Evolutionary conservation across 2,113 vertebrate species (phyloP).

Genomic region (Thamnophis sirtalis): DNA sequence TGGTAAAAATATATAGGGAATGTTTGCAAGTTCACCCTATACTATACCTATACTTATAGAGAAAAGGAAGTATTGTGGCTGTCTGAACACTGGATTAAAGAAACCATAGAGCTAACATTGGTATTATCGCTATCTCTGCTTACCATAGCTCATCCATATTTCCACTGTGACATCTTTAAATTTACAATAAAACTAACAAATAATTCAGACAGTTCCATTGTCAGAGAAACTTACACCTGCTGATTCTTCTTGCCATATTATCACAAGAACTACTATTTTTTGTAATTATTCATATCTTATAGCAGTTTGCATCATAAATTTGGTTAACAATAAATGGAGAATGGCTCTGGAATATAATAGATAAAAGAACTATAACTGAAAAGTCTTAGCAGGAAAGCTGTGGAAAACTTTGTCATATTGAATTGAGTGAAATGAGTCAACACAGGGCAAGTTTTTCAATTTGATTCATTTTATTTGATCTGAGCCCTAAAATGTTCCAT

Average conservation of each 20-base stretch:
- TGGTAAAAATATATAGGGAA: background rate
- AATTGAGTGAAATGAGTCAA: background rate
- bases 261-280: background rate
- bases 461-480: background rate
- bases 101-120: background rate
- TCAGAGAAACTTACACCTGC: background rate
- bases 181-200: background rate
- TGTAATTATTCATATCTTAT: background rate
- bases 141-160: background rate
- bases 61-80: background rate
- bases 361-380: background rate
- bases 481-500: background rate
- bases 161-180: background rate
- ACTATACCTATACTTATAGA: background rate
- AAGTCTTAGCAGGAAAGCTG: background rate
- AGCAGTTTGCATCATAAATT: background rate
- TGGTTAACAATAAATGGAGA: background rate
- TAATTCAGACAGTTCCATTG: background rate
- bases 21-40: background rate
- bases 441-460: background rate
- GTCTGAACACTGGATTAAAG: background rate
- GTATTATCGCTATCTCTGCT: background rate
- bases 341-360: background rate
- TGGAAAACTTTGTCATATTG: background rate
- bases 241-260: background rate